These are phyloP conservation scores for Ptyas mucosa DNA, from an alignment of 2,113 vertebrate species.

Conservation along the genomic window DNA sequence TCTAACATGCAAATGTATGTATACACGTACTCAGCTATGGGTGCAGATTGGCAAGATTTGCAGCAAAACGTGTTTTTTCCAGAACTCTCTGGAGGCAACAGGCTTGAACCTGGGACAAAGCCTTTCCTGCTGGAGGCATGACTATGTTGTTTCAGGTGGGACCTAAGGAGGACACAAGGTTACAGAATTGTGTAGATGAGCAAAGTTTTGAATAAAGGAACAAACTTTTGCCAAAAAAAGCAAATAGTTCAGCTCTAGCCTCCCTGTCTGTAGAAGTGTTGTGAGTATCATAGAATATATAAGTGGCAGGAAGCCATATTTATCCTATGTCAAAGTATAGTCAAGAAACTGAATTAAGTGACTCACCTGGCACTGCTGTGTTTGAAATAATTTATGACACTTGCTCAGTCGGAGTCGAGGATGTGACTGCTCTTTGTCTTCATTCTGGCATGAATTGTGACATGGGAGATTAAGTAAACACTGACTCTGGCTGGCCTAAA, in stretches of 20 bases:
- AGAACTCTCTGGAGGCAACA: background rate
- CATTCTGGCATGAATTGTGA: constrained; percentile 5
- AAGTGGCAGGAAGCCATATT: background rate
- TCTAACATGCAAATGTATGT: background rate
- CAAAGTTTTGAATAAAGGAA: background rate
- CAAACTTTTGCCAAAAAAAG: background rate
- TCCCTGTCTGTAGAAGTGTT: background rate
- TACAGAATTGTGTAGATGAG: background rate
- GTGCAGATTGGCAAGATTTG: background rate
- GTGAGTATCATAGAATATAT: background rate
- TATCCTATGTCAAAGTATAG: background rate
- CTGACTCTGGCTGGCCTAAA: background rate
- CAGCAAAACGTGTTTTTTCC: background rate
- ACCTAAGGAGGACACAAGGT: background rate
- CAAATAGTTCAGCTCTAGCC: background rate
- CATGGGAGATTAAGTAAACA: background rate
- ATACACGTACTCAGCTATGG: background rate
- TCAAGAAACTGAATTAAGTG: background rate
- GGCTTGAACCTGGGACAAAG: background rate
- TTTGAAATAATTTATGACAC: constrained; percentile 14
- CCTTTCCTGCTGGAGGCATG: background rate
- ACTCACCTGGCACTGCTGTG: background rate
- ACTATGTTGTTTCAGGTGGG: background rate
- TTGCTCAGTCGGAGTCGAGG: constrained; percentile 34
- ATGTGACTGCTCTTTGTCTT: constrained; percentile 13